Evolutionary conservation across 2,113 vertebrate species (phyloP), one percentile per base, ranked within the genome.

Genomic region (Ancistrus triradiatus): DNA sequence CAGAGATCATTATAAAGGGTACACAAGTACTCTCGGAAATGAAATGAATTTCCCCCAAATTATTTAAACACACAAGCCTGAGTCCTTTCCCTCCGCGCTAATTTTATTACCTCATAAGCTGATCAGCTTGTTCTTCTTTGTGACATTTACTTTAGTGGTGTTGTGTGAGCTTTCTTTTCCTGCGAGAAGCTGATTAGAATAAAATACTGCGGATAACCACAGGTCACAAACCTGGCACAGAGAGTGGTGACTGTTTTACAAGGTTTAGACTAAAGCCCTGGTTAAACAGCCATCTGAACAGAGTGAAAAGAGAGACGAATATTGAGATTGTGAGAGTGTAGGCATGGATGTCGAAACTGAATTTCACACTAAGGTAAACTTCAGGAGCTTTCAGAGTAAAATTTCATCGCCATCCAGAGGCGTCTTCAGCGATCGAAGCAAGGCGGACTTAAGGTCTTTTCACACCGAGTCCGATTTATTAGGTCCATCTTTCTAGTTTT

Each of bases 321-420:
- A 51, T 62, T 40, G 33, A 40, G 31, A 51, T 27, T 74, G 18
- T 58, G 64, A 78, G 74, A n/a, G n/a, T n/a, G n/a, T n/a, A n/a
- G n/a, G n/a, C n/a, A n/a, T n/a, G n/a, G n/a, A n/a, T n/a, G n/a
- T n/a, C n/a, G n/a, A n/a, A n/a, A n/a, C n/a, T n/a, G n/a, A n/a
- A n/a, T n/a, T n/a, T n/a, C n/a, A n/a, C n/a, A n/a, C n/a, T n/a
- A n/a, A n/a, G n/a, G n/a, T n/a, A n/a, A n/a, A n/a, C n/a, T n/a
- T n/a, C n/a, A n/a, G n/a, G n/a, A n/a, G n/a, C n/a, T n/a, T n/a
- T n/a, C n/a, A n/a, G n/a, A n/a, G n/a, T n/a, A n/a, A n/a, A n/a
- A n/a, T n/a, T n/a, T n/a, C n/a, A n/a, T n/a, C n/a, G n/a, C n/a
- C n/a, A n/a, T n/a, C n/a, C n/a, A n/a, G n/a, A n/a, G n/a, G n/a